Evolutionary conservation across 2,113 vertebrate species (phyloP).

Genomic region (Ifrita kowaldi): DNA sequence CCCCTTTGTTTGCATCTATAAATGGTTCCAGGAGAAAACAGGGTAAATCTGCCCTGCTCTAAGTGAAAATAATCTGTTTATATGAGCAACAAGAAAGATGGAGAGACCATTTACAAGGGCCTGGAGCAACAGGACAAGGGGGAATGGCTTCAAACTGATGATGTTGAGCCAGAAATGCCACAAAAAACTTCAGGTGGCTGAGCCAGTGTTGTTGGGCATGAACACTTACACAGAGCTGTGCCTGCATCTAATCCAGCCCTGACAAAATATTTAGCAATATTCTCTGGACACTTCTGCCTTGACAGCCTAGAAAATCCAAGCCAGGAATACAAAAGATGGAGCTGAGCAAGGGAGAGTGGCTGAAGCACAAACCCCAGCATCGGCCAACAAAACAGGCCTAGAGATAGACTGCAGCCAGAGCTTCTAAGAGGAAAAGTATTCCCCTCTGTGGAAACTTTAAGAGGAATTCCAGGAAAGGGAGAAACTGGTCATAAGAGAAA

Average conservation of each 20-base stretch:
- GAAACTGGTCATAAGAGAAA: background rate
- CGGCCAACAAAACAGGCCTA: background rate
- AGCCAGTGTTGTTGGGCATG: background rate
- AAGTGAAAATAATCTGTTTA: background rate
- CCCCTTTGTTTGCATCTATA: background rate
- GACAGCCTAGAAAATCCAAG: background rate
- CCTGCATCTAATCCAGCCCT: background rate
- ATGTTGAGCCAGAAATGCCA: background rate
- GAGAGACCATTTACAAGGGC: background rate
- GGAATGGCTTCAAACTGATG: background rate
- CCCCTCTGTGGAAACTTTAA: background rate
- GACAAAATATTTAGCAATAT: background rate
- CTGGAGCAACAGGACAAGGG: fast-evolving
- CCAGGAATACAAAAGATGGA: background rate
- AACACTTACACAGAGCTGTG: background rate
- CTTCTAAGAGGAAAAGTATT: background rate
- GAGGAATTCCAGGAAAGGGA: background rate
- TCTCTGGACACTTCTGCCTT: background rate
- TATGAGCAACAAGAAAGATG: background rate
- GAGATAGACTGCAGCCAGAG: background rate
- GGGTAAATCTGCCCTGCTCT: background rate
- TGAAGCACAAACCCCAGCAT: background rate
- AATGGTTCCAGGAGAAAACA: background rate
- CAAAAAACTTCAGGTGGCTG: background rate
- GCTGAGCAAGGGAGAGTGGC: background rate